Base-by-base conservation (phyloP, 2,113 vertebrate genomes). In the Gymnocephalus cernua region DNA sequence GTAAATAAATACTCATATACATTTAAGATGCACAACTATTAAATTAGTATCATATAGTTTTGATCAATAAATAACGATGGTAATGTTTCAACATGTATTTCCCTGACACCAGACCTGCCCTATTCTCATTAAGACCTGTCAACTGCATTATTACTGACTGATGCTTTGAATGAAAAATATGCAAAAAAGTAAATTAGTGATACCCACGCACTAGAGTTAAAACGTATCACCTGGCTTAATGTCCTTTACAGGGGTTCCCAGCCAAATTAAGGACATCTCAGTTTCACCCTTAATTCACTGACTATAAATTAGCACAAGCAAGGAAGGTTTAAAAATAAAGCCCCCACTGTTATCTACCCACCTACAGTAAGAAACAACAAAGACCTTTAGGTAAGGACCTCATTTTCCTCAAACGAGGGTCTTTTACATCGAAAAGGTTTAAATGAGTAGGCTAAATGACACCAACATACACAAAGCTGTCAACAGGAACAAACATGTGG, bases 391-490 rank as follows among this genome's bases (percentile, higher is more conserved):
- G 2, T 50, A n/a, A 47, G 29, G 59, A 21, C 38, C n/a, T 9
- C 8, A 59, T 63, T 15, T 38, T 44, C 13, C 57, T 41, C 45
- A 51, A 12, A 19, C 2, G 1, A 15, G 8, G 53, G 9, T 65
- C 53, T 8, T 47, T 10, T 8, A 27, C 12, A 29, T 19, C 25
- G 15, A 69, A 69, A 45, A 45, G 3, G 16, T 0, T 47, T 47
- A 6, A 79, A 12, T 14, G 53, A 10, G 66, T 25, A 38, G 38
- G 38, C 1, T 9, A 38, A 65, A 44, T 2, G 53, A 73, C n/a
- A 41, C 35, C 23, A 74, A 69, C 29, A 51, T 48, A 32, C 68
- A 80, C 38, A 78, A 58, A 57, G 58, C 72, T 62, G 73, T 53
- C 56, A 29, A 70, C 72, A 54, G 10, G 14, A 10, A 3, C 47